These are phyloP conservation scores for Scalopus aquaticus DNA, from an alignment of 2,113 vertebrate genomes.

Conservation along the genomic window DNA sequence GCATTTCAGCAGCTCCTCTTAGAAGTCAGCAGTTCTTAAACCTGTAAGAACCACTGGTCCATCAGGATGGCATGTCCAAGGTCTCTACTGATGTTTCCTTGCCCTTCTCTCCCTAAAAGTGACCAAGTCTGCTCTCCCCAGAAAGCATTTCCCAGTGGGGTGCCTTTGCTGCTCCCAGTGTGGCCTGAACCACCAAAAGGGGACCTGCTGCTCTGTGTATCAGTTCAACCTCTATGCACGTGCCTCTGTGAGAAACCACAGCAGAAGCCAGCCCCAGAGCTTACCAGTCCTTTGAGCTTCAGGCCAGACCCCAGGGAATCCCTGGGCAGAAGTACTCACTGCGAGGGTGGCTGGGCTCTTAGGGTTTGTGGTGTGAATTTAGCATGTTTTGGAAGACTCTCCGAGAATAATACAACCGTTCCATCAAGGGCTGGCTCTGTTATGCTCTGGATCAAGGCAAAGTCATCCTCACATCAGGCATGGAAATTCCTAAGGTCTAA, in stretches of 20 bases:
- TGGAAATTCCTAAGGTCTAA: background rate
- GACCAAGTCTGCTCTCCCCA: background rate
- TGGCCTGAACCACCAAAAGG: background rate
- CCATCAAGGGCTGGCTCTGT: background rate
- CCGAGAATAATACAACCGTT: background rate
- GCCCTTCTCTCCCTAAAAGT: background rate
- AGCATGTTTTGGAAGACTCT: background rate
- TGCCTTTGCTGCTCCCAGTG: background rate
- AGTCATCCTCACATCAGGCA: background rate
- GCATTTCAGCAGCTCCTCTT: background rate
- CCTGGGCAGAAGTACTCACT: background rate
- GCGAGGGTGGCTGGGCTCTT: background rate
- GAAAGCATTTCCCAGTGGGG: background rate
- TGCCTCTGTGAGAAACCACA: background rate
- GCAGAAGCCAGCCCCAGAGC: background rate
- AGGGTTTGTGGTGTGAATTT: background rate
- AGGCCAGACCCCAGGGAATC: too few species aligned
- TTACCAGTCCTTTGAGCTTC: too few species aligned
- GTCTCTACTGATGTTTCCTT: background rate
- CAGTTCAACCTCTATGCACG: fast-evolving
- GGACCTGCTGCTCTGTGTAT: background rate
- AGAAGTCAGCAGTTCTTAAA: background rate
- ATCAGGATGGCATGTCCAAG: background rate
- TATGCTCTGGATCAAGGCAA: background rate
- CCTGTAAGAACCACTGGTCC: background rate